Evolutionary conservation across 2,113 vertebrate genomes (phyloP), one percentile per base, ranked within the genome.

Genomic region (Pygoscelis adeliae): DNA sequence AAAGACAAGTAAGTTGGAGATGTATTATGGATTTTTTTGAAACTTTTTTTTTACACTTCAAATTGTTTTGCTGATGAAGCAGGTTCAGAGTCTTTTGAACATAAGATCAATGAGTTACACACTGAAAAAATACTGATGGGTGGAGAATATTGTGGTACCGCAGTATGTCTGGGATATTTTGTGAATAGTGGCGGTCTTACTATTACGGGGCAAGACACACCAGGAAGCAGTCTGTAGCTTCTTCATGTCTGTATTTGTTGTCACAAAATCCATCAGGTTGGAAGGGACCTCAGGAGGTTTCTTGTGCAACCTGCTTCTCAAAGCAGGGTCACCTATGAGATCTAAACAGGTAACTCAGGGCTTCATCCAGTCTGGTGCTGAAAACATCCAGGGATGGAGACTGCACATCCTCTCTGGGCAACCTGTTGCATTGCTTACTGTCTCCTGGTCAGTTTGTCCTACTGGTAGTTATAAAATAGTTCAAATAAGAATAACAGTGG

Each of bases 1-100:
- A 98, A 98, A 94, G 99, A 98, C 94, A 98, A 98, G 99, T 99
- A 95, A 97, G 98, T 97, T 90, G 32, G 32, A 92, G 55, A 58
- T 67, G 23, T 85, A 29, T 40, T 85, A 83, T 50, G 27, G 86
- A 74, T 90, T 81, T 83, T 95, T 86, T 78, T 5, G 6, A 49
- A 80, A 50, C 19, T 40, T 63, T 65, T 81, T 81, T 81, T 90
- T 77, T 55, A 40, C 29, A 25, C 22, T 90, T 93, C 27, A 55
- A 13, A 32, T 88, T 70, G 50, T 90, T 92, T 81, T 89, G 55
- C 69, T 87, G 93, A 18, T 84, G 72, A 82, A 90, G 52, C 72
- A 69, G 63, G 21, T 40, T 89, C 18, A n/a, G 72, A 69, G 21
- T 56, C 49, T 77, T 93, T 95, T 87, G 83, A 87, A 87, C 63